Conservation (phyloP, 2,113 vertebrate genomes). For the Myrmophylax atrothorax region DNA sequence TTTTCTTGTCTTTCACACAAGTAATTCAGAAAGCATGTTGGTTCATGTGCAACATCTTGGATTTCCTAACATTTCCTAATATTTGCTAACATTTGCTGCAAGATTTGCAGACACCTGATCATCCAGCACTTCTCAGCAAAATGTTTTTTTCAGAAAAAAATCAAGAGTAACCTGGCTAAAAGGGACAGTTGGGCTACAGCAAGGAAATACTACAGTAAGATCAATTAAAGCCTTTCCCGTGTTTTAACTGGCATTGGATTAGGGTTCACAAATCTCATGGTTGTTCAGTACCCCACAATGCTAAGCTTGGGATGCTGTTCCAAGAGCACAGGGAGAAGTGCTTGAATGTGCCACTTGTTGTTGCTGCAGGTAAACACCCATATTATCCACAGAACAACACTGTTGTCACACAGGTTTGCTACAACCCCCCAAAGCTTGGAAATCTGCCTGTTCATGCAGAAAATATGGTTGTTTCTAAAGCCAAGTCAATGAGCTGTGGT, state of each 20-base stretch:
- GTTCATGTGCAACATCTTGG: not conserved
- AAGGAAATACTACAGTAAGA: not conserved
- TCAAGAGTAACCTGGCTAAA: not conserved
- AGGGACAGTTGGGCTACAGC: not conserved
- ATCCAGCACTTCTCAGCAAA: not conserved
- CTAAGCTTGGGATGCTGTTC: not conserved
- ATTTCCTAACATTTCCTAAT: not conserved
- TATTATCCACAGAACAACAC: not conserved
- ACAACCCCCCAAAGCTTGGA: not conserved
- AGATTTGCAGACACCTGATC: not conserved
- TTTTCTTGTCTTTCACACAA: not conserved
- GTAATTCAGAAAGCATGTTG: not conserved
- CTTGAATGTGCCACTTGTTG: not conserved
- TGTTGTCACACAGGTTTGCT: not conserved
- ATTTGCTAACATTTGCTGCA: not conserved
- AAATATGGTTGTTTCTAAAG: not conserved
- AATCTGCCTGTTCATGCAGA: not conserved
- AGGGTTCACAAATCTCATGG: not conserved
- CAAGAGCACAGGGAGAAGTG: not conserved
- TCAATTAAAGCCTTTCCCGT: not conserved
- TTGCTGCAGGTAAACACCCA: slow-evolving; percentile 3
- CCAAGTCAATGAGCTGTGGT: not conserved
- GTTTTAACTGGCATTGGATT: not conserved
- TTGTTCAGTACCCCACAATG: not conserved
- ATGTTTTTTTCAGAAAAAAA: not conserved